Conservation (phyloP, 1,140 invertebrate species). For the Anthonomus grandis region DNA sequence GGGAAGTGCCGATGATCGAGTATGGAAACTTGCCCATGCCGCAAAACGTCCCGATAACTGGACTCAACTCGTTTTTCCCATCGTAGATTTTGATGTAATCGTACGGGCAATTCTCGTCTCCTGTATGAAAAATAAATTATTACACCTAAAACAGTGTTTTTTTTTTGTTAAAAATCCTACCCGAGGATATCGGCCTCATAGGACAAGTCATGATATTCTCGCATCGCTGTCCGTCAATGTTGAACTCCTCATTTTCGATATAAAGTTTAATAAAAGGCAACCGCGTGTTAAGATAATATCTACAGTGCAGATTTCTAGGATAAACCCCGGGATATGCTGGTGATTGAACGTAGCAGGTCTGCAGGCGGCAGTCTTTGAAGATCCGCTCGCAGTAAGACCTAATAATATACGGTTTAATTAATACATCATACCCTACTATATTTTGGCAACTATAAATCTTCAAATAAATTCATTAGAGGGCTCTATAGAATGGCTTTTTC, state of each 20-base stretch:
- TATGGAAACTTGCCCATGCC: slow-evolving; percentile 92
- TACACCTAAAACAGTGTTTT: not conserved
- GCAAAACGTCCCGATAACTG: slow-evolving; percentile 87
- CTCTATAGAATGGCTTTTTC: too few relatives aligned
- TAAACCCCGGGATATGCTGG: slow-evolving; percentile 90
- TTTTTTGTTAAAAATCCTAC: slow-evolving; percentile 40
- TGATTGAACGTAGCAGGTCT: slow-evolving; percentile 90
- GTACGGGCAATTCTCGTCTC: slow-evolving; percentile 82
- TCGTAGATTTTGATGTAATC: slow-evolving; percentile 90
- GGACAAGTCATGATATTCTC: slow-evolving; percentile 94
- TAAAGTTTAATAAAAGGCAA: slow-evolving; percentile 87
- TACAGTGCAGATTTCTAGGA: slow-evolving; percentile 83
- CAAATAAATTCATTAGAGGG: too few relatives aligned
- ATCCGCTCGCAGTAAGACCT: slow-evolving; percentile 85
- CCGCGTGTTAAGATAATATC: slow-evolving; percentile 81
- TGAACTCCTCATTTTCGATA: slow-evolving; percentile 90
- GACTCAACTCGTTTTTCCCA: slow-evolving; percentile 79
- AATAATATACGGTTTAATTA: too few relatives aligned
- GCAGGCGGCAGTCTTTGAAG: slow-evolving; percentile 79
- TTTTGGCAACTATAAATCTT: too few relatives aligned
- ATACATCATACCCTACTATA: too few relatives aligned
- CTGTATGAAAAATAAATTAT: slow-evolving; percentile 50
- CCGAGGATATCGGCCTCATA: slow-evolving; percentile 82
- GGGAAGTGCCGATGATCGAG: slow-evolving; percentile 87
- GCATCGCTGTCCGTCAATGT: slow-evolving; percentile 88